Evolutionary conservation across 2,113 vertebrate genomes (phyloP).

Genomic region (Clupea harengus): DNA sequence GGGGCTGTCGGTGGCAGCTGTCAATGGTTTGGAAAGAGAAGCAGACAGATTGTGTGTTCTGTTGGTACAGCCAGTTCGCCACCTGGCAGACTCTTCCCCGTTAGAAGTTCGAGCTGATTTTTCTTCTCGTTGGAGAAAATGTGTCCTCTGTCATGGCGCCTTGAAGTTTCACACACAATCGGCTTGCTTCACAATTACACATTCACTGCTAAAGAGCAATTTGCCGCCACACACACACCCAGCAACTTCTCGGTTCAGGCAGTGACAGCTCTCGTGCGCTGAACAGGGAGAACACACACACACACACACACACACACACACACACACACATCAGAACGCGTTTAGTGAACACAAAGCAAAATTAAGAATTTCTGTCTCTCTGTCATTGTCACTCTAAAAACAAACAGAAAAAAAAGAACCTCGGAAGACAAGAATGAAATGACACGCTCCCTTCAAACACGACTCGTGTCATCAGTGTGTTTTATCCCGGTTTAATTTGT

Average conservation of each 20-base stretch:
- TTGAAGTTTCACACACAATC: constrained; percentile 48
- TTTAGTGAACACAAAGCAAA: not conserved
- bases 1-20: constrained; percentile 82
- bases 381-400: not conserved
- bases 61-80: constrained; percentile 83
- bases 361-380: not conserved
- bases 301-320: no score
- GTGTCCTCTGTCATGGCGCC: constrained; percentile 58
- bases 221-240: not conserved
- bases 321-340: not conserved
- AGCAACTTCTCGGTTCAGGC: not conserved
- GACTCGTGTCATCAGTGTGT: constrained; percentile 11
- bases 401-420: not conserved
- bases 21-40: constrained; percentile 83
- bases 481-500: constrained; percentile 15
- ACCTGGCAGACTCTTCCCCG: constrained; percentile 83
- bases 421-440: not conserved
- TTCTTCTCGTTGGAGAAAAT: constrained; percentile 76
- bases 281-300: not conserved
- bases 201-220: not conserved
- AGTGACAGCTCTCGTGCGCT: not conserved
- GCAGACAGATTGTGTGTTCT: constrained; percentile 84
- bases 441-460: not conserved
- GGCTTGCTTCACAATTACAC: constrained; percentile 5
- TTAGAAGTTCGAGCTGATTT: constrained; percentile 83